Conservation (phyloP, 2,113 vertebrate species). For the Plecotus auritus region DNA sequence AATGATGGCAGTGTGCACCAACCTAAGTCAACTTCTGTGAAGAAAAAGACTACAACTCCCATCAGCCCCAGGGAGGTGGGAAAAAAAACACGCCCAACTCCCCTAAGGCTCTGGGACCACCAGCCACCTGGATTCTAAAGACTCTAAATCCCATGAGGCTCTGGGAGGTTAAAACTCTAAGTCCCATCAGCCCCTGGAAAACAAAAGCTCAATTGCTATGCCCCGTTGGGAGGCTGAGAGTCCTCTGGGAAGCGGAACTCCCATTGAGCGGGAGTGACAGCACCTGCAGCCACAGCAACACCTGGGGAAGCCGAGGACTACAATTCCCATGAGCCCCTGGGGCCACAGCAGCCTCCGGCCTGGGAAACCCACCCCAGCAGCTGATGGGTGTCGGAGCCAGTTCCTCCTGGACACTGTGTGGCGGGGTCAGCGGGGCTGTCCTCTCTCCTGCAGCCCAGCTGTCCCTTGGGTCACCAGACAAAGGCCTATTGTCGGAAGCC, state of each 20-base stretch:
- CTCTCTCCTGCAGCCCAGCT: slow-evolving; percentile 7
- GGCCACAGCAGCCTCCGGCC: background rate
- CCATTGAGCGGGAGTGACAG: background rate
- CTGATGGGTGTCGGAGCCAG: background rate
- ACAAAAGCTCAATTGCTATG: background rate
- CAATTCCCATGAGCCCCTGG: slow-evolving; percentile 18
- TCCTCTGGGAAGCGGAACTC: background rate
- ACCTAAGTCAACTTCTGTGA: background rate
- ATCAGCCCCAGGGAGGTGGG: background rate
- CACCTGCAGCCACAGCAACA: background rate
- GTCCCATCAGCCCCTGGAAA: background rate
- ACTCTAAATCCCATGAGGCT: slow-evolving; percentile 43
- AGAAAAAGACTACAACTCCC: background rate
- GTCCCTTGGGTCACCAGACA: slow-evolving; percentile 52
- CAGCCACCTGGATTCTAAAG: slow-evolving; percentile 27
- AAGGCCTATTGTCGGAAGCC: slow-evolving; percentile 51
- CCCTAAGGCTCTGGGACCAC: background rate
- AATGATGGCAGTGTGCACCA: background rate
- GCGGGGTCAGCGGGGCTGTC: background rate
- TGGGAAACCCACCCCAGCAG: background rate
- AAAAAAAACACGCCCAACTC: background rate
- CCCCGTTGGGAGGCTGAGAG: background rate
- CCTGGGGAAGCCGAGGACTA: background rate
- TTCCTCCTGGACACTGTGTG: background rate
- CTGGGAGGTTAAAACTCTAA: background rate